These are phyloP conservation scores for Pelobates fuscus DNA, from an alignment of 2,113 vertebrate genomes.

Conservation along the genomic window DNA sequence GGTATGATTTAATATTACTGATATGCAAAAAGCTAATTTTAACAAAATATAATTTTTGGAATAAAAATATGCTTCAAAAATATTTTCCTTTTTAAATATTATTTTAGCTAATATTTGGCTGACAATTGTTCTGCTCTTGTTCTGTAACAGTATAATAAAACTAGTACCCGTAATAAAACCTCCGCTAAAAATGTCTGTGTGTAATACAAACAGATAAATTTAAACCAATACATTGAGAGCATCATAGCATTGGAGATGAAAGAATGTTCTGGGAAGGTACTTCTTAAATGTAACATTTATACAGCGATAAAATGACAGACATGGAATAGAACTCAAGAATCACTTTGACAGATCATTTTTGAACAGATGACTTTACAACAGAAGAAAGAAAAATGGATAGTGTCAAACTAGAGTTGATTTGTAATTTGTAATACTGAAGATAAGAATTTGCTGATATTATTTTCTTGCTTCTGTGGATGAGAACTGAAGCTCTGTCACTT, in stretches of 20 bases:
- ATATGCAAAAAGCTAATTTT: too few species aligned
- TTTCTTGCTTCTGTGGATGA: not conserved
- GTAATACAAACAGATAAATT: not conserved
- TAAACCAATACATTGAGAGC: slow-evolving; percentile 13
- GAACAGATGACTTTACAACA: slow-evolving; percentile 32
- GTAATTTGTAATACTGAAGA: slow-evolving; percentile 20
- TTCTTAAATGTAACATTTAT: slow-evolving; percentile 23
- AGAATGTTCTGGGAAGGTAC: slow-evolving; percentile 14
- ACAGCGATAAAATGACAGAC: slow-evolving; percentile 32
- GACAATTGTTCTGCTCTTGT: too few species aligned
- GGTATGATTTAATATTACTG: too few species aligned
- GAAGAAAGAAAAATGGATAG: slow-evolving; percentile 17
- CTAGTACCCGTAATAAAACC: too few species aligned
- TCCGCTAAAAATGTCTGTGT: not conserved
- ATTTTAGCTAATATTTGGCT: too few species aligned
- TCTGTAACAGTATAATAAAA: too few species aligned
- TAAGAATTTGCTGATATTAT: not conserved
- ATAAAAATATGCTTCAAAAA: too few species aligned
- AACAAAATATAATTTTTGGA: too few species aligned
- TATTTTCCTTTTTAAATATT: too few species aligned
- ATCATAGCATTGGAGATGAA: slow-evolving; percentile 17
- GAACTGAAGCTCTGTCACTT: not conserved
- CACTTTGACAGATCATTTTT: slow-evolving; percentile 29
- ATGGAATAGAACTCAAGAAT: slow-evolving; percentile 22
- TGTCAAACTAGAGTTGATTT: slow-evolving; percentile 20